Evolutionary conservation across 2,888 invertebrate genomes (phyloP), one percentile per base, ranked within the genome.

Genomic region (Xestia rhomboidea): DNA sequence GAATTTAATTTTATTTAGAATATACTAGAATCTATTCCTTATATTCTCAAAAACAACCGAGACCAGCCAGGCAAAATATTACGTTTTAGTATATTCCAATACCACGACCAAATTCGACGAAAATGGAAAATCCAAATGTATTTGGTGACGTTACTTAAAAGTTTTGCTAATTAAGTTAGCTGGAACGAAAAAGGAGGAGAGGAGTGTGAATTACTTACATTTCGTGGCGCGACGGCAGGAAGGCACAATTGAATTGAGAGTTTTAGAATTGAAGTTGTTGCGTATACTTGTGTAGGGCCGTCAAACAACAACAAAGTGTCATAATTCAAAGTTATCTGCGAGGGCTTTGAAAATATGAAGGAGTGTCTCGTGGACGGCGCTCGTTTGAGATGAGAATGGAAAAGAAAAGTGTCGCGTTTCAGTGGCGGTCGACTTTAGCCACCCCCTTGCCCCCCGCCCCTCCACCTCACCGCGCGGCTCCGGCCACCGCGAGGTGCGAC

Each of bases 261-360:
- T 90, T 91, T 87, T 85, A 76, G 79, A 83, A 88, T 83, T 82
- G 74, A 80, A 83, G 83, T 84, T 82, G 81, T 81, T 67, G 68
- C 79, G 84, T 87, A 88, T 90, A 89, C 90, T 90, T 90, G 87
- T 85, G 89, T 85, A 78, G 75, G 81, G 80, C 85, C 81, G 87
- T 90, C 90, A 89, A 90, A 92, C 88, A 91, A 92, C 89, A 91
- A 92, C 88, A 92, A 93, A 92, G 89, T 90, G 89, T 91, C 91
- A 89, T 92, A 90, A 92, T 91, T 93, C 93, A 91, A 90, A 90
- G 87, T 90, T 90, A 90, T 89, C 90, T 90, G 81, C 77, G 73
- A 73, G 84, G 79, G 82, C 81, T 87, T 84, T 81, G 89, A 88
- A 87, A 88, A 85, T 86, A 83, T 80, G 79, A 88, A 88, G 77